A percentile compares a stretch with the other conserved stretches of the same genome.
phyloP scores from a whole-genome alignment of 1,140 invertebrate species.

The Hylyphantes graminicola region DNA sequence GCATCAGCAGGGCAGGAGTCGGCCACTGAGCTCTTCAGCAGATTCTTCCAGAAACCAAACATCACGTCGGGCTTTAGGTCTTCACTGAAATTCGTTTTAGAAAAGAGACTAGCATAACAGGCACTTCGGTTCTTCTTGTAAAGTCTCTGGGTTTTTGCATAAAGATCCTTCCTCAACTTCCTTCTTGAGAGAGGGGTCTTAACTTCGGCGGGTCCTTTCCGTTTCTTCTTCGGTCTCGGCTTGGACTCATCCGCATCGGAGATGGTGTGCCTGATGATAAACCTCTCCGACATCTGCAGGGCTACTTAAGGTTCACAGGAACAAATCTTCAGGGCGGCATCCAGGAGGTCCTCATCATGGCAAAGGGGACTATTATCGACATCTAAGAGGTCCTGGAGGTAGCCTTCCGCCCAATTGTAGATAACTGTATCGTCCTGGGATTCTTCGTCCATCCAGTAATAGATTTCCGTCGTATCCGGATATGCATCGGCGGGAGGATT shows the following conservation, averaged over 20 bases:
- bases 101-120: background rate
- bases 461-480: background rate
- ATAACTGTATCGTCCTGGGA: background rate
- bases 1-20: background rate
- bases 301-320: background rate
- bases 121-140: background rate
- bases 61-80: background rate
- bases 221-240: background rate
- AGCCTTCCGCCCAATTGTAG: background rate
- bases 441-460: background rate
- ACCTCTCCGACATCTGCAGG: background rate
- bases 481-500: background rate
- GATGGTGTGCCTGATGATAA: background rate
- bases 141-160: background rate
- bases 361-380: background rate
- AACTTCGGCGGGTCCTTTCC: background rate
- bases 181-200: background rate
- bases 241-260: background rate
- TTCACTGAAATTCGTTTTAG: background rate
- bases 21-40: background rate
- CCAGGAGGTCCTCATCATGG: background rate
- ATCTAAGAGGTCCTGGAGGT: background rate
- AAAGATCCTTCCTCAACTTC: background rate
- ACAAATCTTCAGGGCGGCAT: background rate
- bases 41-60: background rate